Evolutionary conservation across 2,113 vertebrate species (phyloP).

Genomic region (Albula goreensis): DNA sequence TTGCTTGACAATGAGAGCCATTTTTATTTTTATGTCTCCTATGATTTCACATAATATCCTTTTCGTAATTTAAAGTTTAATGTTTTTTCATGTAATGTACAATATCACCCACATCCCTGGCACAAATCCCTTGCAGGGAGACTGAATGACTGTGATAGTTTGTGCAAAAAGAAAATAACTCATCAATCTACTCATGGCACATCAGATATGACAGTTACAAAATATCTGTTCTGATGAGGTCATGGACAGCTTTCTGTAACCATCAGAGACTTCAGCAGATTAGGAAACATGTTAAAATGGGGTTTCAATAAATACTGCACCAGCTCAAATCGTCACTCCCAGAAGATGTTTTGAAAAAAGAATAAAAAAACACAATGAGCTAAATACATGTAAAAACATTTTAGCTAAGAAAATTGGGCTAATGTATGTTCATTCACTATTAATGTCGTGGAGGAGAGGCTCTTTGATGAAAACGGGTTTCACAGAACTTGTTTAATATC

Average conservation of each 20-base stretch:
- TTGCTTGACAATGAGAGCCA: too few relatives aligned
- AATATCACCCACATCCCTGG: neutral
- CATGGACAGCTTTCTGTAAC: neutral
- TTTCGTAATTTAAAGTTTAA: neutral
- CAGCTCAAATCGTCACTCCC: neutral
- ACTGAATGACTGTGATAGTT: neutral
- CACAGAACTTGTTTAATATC: neutral
- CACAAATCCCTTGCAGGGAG: neutral
- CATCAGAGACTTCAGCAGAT: neutral
- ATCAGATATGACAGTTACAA: neutral
- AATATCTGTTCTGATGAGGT: neutral
- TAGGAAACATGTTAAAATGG: too few relatives aligned
- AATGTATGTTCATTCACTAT: neutral
- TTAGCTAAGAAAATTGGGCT: neutral
- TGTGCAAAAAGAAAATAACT: neutral
- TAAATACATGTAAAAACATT: neutral
- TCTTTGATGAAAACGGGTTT: neutral
- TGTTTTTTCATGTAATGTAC: neutral
- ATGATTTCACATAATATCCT: neutral
- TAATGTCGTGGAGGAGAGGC: neutral
- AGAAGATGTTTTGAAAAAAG: neutral
- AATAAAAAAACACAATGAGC: neutral
- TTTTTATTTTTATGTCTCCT: too few relatives aligned
- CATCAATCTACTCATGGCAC: neutral
- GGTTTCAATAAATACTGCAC: neutral